Conservation (phyloP, 2,797 vertebrate genomes). For the Nothura maculosa region DNA sequence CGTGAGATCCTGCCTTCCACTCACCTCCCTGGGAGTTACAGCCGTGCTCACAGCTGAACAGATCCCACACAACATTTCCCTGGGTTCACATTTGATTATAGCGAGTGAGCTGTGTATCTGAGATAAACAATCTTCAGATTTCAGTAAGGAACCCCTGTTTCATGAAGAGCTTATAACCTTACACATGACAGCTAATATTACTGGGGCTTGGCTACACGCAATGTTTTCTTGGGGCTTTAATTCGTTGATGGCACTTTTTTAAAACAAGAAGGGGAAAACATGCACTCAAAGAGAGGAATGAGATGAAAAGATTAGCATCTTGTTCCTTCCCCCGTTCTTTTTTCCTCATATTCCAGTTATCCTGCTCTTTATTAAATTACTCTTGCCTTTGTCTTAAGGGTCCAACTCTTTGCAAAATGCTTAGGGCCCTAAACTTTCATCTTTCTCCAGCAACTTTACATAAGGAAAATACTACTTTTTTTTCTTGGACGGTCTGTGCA, state of each 20-base stretch:
- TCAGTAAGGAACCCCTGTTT: conserved; percentile 34
- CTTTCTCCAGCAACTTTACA: background rate
- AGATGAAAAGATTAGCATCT: background rate
- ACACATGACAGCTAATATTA: background rate
- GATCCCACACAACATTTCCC: conserved; percentile 22
- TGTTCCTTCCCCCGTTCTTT: background rate
- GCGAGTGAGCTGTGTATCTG: background rate
- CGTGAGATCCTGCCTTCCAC: conserved; percentile 18
- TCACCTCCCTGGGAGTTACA: conserved; percentile 36
- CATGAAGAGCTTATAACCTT: background rate
- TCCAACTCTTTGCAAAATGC: background rate
- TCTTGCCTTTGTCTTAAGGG: background rate
- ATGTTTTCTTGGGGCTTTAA: background rate
- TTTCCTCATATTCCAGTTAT: background rate
- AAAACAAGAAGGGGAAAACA: background rate
- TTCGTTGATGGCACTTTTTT: background rate
- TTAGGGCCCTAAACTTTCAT: background rate
- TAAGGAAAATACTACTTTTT: background rate
- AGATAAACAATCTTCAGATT: conserved; percentile 11
- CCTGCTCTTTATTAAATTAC: background rate
- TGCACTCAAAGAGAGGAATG: background rate
- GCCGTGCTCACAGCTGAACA: background rate
- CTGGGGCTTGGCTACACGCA: background rate
- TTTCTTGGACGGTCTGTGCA: background rate
- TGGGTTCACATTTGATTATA: conserved; percentile 20